Evolutionary conservation across 2,113 vertebrate genomes (phyloP).

Genomic region (Labeo rohita): DNA sequence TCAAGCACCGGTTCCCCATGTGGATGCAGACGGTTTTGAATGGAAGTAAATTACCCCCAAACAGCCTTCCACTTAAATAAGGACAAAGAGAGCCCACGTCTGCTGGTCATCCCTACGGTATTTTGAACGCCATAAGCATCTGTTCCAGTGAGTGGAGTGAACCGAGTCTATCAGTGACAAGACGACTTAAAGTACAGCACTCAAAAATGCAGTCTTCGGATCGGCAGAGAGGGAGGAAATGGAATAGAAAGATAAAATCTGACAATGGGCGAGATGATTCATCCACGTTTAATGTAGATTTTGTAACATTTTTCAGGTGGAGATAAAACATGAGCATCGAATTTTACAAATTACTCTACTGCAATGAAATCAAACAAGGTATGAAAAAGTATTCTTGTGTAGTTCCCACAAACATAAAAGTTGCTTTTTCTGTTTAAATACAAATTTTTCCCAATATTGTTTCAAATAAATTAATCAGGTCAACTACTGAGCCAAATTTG

Average conservation of each 20-base stretch:
- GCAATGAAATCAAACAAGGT: background rate
- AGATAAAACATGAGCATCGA: background rate
- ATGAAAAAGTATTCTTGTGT: background rate
- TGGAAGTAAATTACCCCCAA: conserved; percentile 31
- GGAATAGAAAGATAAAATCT: background rate
- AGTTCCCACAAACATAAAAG: background rate
- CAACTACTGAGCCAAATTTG: background rate
- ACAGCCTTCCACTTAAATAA: conserved; percentile 32
- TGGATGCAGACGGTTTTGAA: conserved; percentile 2
- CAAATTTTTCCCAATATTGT: background rate
- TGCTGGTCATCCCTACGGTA: conserved; percentile 4
- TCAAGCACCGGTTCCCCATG: conserved; percentile 14
- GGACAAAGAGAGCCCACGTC: conserved; percentile 16
- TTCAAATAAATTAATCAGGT: background rate
- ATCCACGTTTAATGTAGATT: conserved; percentile 36
- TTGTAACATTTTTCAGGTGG: background rate
- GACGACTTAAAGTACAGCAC: conserved; percentile 15
- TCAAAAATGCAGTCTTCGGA: conserved; percentile 3
- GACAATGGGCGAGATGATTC: conserved; percentile 19
- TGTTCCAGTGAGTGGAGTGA: conserved; percentile 27
- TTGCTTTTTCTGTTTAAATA: background rate
- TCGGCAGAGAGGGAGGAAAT: background rate
- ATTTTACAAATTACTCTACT: background rate
- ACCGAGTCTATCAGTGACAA: conserved; percentile 21
- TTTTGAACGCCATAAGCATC: conserved; percentile 19